Percentiles rank a stretch among this genome's conserved stretches.
Conservation (phyloP, 2,888 invertebrate species). For the Tanytarsus gracilentus region DNA sequence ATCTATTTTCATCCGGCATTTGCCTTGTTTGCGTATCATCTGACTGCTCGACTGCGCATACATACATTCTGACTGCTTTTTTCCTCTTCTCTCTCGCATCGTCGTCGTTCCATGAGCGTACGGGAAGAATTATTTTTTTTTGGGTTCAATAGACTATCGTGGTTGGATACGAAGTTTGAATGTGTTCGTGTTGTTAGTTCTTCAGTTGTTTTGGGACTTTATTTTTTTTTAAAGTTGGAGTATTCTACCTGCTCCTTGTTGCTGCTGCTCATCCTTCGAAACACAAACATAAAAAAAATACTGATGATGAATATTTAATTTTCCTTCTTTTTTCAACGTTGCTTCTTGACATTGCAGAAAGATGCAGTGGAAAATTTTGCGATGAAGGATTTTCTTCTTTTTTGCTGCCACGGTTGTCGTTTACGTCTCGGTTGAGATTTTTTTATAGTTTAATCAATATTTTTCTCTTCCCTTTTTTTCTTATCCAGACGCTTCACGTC, state of each 20-base stretch:
- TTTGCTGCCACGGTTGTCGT: background rate
- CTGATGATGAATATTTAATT: background rate
- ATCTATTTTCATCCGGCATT: slow-evolving; percentile 15
- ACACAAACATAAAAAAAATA: background rate
- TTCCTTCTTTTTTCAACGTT: background rate
- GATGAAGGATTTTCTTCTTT: background rate
- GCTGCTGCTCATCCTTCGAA: background rate
- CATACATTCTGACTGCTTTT: slow-evolving; percentile 7
- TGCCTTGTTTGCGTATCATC: slow-evolving; percentile 28
- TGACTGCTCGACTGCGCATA: slow-evolving; percentile 27
- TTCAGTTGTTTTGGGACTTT: background rate
- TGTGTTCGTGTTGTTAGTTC: slow-evolving; percentile 27
- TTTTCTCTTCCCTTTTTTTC: slow-evolving; percentile 7
- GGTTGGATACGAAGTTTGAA: background rate
- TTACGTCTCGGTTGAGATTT: background rate
- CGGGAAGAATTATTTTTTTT: slow-evolving; percentile 13
- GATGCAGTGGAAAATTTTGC: background rate
- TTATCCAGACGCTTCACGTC: slow-evolving; percentile 16
- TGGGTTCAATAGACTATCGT: slow-evolving; percentile 27
- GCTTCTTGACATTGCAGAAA: background rate
- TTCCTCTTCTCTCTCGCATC: slow-evolving; percentile 6
- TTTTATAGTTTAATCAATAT: slow-evolving; percentile 26
- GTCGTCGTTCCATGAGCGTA: background rate
- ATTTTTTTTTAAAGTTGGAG: background rate
- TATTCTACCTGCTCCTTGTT: background rate